Percentiles rank a stretch among this genome's conserved stretches.
These are phyloP conservation scores for Grammomys surdaster DNA, from an alignment of 2,113 vertebrate genomes.

Conservation along the genomic window DNA sequence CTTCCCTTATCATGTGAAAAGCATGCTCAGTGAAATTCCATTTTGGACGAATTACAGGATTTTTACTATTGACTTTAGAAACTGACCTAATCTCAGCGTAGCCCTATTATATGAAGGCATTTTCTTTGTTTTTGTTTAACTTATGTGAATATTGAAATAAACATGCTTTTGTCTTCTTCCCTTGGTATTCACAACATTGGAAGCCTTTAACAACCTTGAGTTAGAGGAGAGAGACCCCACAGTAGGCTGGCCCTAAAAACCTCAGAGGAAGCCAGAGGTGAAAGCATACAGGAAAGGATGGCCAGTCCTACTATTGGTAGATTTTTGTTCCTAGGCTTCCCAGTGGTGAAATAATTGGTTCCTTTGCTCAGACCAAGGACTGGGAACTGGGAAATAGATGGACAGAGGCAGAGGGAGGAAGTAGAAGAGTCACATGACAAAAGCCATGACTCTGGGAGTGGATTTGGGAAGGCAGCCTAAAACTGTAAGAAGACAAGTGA, in stretches of 20 bases:
- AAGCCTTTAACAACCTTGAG: not conserved
- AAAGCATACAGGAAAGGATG: not conserved
- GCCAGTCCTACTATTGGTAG: not conserved
- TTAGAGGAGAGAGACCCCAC: not conserved
- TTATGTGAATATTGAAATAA: not conserved
- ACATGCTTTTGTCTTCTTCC: not conserved
- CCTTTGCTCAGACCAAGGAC: not conserved
- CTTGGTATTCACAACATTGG: not conserved
- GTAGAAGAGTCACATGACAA: not conserved
- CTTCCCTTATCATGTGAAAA: conserved; percentile 36
- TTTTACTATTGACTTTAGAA: conserved; percentile 45
- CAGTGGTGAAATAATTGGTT: not conserved
- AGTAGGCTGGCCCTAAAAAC: not conserved
- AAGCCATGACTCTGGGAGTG: not conserved
- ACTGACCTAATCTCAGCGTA: not conserved
- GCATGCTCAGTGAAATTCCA: not conserved
- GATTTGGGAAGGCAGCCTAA: not conserved
- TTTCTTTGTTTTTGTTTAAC: not conserved
- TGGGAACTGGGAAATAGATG: not conserved
- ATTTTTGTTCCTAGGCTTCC: conserved; percentile 1
- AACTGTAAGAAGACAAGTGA: not conserved
- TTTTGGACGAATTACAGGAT: not conserved
- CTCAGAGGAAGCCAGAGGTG: not conserved
- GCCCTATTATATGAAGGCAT: not conserved
- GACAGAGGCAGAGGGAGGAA: not conserved